Evolutionary conservation across 64 coral and sea anemone species (phyloP).

Genomic region (Trachythela sp.): DNA sequence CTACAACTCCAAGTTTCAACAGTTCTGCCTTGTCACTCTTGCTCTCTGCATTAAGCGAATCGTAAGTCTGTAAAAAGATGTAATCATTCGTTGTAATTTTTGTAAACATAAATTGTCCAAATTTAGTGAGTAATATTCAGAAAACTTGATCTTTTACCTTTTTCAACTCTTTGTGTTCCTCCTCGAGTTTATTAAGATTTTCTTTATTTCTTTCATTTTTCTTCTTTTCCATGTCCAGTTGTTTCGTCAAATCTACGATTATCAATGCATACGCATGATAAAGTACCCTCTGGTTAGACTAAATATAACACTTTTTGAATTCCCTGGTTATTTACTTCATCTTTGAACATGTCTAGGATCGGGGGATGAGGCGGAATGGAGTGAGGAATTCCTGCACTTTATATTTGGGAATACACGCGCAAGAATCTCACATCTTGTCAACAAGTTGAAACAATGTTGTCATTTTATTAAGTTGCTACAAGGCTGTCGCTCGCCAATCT

Average conservation of each 20-base stretch:
- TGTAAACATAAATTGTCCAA: neutral
- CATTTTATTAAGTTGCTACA: too few species aligned
- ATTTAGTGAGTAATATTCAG: neutral
- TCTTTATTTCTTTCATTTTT: slow-evolving; percentile 90
- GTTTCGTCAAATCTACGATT: slow-evolving; percentile 65
- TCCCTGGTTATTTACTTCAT: too few species aligned
- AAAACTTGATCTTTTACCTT: slow-evolving; percentile 51
- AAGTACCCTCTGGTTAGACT: too few species aligned
- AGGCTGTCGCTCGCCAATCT: neutral
- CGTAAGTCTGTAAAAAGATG: slow-evolving; percentile 57
- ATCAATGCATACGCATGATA: neutral
- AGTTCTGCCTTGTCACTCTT: slow-evolving; percentile 85
- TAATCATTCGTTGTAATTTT: neutral
- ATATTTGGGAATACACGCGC: too few species aligned
- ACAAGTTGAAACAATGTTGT: too few species aligned
- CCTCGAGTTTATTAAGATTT: slow-evolving; percentile 66
- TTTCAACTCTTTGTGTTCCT: slow-evolving; percentile 89
- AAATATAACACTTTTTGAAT: too few species aligned
- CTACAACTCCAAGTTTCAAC: slow-evolving; percentile 78
- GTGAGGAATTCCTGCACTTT: too few species aligned
- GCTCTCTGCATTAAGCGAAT: slow-evolving; percentile 67
- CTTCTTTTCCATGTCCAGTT: slow-evolving; percentile 92
- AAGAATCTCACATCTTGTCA: too few species aligned
- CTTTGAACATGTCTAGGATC: too few species aligned
- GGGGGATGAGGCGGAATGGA: too few species aligned